Percentiles rank a stretch among this genome's conserved stretches.
Conservation (phyloP, 2,113 vertebrate genomes). For the Neogobius melanostomus region DNA sequence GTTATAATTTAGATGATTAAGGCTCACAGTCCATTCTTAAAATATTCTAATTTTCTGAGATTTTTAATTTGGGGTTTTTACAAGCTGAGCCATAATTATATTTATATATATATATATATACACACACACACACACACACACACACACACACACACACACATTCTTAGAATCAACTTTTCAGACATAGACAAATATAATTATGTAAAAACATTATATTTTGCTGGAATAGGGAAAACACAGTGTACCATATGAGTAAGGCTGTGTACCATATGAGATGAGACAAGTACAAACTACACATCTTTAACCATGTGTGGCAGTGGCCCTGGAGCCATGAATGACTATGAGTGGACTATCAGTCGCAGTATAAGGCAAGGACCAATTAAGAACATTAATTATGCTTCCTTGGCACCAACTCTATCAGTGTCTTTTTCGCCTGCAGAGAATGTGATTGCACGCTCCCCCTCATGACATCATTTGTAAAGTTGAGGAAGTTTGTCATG, state of each 20-base stretch:
- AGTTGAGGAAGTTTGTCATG: constrained; percentile 71
- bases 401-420: constrained; percentile 69
- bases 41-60: too few species aligned
- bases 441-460: constrained; percentile 36
- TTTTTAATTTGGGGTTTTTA: too few species aligned
- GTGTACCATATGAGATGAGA: constrained; percentile 58
- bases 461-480: constrained; percentile 56
- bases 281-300: constrained; percentile 55
- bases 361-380: constrained; percentile 66
- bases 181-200: background rate
- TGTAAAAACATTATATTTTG: background rate
- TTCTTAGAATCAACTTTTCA: too few species aligned
- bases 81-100: too few species aligned
- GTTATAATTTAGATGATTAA: too few species aligned
- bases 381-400: constrained; percentile 75
- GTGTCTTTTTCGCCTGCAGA: constrained; percentile 66
- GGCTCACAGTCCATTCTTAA: too few species aligned
- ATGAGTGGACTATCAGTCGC: constrained; percentile 66
- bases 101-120: too few species aligned
- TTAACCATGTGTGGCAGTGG: constrained; percentile 49
- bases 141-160: too few species aligned
- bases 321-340: constrained; percentile 53
- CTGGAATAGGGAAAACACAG: background rate
- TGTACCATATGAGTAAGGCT: constrained; percentile 25
- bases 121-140: too few species aligned